Conservation (phyloP, 2,113 vertebrate species). For the Macaca nemestrina region DNA sequence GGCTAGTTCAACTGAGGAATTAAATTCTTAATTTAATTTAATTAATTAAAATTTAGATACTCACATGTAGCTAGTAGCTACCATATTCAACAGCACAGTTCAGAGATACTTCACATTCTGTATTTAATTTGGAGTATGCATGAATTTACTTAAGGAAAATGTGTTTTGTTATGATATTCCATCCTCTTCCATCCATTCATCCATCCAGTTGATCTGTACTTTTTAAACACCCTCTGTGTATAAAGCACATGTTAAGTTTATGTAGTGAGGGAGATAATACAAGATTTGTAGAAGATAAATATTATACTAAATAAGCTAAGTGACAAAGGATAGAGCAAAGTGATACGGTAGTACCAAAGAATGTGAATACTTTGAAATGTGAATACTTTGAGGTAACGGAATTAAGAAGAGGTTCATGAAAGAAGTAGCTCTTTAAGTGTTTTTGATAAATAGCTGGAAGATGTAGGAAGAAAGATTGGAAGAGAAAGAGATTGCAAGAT, state of each 20-base stretch:
- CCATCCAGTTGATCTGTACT: neutral
- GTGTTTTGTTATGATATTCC: neutral
- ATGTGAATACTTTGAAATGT: neutral
- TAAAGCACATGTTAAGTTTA: neutral
- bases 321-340: neutral
- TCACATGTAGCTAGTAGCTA: neutral
- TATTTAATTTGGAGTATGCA: neutral
- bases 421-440: neutral
- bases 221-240: neutral
- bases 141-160: neutral
- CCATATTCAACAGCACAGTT: neutral
- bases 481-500: neutral
- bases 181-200: neutral
- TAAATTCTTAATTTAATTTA: neutral
- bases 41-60: neutral
- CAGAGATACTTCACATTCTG: neutral
- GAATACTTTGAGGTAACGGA: neutral
- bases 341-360: neutral
- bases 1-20: neutral
- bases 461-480: neutral
- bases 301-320: neutral
- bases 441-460: neutral
- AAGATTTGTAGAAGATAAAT: neutral
- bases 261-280: neutral
- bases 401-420: neutral